Percentiles rank a stretch among this genome's conserved stretches.
These are phyloP conservation scores for Acanthochromis polyacanthus DNA, from an alignment of 2,113 vertebrate genomes.

Conservation along the genomic window DNA sequence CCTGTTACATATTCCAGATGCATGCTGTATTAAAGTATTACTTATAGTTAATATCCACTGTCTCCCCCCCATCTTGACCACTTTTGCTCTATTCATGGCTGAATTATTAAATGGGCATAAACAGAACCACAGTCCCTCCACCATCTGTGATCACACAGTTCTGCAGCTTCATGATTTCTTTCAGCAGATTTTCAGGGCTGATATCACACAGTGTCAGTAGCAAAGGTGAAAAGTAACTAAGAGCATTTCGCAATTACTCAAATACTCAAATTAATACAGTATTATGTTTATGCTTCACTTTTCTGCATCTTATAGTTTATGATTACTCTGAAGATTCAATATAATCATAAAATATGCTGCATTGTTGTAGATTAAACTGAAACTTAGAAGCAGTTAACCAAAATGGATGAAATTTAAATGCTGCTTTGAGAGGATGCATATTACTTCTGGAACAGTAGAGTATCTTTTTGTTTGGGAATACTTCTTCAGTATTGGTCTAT, in stretches of 20 bases:
- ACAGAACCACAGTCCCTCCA: background rate
- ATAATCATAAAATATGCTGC: no score
- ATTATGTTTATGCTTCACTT: no score
- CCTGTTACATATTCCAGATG: background rate
- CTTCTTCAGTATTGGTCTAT: no score
- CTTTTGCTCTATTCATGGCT: conserved; percentile 33
- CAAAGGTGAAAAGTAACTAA: background rate
- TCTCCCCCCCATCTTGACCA: conserved; percentile 6
- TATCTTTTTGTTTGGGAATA: no score
- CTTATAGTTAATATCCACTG: background rate
- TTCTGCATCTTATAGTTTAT: no score
- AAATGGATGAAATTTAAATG: no score
- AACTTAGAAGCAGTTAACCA: no score
- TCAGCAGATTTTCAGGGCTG: background rate
- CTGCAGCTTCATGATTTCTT: conserved; percentile 20
- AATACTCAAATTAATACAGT: no score
- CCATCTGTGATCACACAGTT: conserved; percentile 5
- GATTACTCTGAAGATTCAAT: no score
- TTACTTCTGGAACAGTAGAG: no score
- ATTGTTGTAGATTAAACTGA: no score
- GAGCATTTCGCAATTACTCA: background rate
- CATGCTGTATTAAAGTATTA: background rate
- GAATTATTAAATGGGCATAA: conserved; percentile 19
- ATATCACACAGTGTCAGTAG: background rate
- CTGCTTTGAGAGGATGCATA: no score